Evolutionary conservation across 2,888 invertebrate genomes (phyloP).

Genomic region (Leptopilina drosophilae): DNA sequence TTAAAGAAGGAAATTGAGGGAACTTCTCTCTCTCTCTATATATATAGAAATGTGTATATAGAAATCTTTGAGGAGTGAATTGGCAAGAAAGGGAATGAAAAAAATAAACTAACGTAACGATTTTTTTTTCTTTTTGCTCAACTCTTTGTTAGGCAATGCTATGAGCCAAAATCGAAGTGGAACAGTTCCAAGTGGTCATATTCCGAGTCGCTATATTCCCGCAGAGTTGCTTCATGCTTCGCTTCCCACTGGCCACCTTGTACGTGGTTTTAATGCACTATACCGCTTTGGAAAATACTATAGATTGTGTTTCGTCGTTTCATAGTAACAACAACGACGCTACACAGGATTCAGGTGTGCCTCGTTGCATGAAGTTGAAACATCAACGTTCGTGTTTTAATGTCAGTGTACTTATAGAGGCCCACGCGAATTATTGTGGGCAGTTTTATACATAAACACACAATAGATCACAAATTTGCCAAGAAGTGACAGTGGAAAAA

Average conservation of each 20-base stretch:
- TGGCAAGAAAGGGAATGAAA: background rate
- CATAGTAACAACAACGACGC: conserved; percentile 67
- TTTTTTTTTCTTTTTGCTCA: conserved; percentile 20
- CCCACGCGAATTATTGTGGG: conserved; percentile 34
- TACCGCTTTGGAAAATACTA: conserved; percentile 52
- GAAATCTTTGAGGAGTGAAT: background rate
- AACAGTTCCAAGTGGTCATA: conserved; percentile 44
- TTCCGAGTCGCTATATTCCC: conserved; percentile 47
- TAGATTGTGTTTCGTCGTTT: conserved; percentile 56
- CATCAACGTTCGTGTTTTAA: conserved; percentile 42
- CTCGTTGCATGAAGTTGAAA: conserved; percentile 51
- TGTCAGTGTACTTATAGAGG: conserved; percentile 8
- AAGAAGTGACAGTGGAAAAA: conserved; percentile 6
- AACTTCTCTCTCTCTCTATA: no score
- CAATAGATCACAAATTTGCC: conserved; percentile 7
- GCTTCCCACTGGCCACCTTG: conserved; percentile 57
- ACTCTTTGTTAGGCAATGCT: conserved; percentile 14
- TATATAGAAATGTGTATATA: no score
- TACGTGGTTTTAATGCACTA: conserved; percentile 51
- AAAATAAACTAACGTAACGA: conserved; percentile 10
- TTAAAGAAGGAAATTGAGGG: background rate
- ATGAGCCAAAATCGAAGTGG: conserved; percentile 42
- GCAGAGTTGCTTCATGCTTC: conserved; percentile 55
- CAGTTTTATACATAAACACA: conserved; percentile 2
- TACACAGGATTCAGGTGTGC: conserved; percentile 67